A percentile compares a stretch with the other conserved stretches of the same genome.
Evolutionary conservation across 2,113 vertebrate genomes (phyloP).

Genomic region (Pygoscelis antarcticus): DNA sequence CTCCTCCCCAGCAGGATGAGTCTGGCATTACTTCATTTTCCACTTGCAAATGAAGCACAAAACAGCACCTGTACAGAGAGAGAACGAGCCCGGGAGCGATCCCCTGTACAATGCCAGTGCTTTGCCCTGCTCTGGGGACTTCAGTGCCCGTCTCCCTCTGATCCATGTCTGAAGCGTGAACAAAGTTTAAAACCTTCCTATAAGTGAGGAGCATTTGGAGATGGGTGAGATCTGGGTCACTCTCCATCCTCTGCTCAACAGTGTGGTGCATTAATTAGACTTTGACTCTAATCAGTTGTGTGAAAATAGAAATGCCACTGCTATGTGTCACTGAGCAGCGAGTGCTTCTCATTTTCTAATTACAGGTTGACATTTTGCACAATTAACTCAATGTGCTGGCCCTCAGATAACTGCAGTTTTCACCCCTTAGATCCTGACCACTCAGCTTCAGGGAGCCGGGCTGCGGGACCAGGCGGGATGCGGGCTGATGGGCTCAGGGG

Average conservation of each 20-base stretch:
- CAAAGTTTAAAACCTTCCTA: neutral
- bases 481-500: neutral
- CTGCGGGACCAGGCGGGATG: fast-evolving
- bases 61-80: neutral
- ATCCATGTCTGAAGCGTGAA: neutral
- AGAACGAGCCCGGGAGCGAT: fast-evolving
- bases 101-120: fast-evolving
- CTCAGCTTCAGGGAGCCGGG: neutral
- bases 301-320: neutral
- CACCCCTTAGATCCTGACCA: neutral
- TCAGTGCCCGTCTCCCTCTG: fast-evolving
- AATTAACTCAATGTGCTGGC: neutral
- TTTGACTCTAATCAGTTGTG: neutral
- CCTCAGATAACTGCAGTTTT: neutral
- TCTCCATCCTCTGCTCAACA: neutral
- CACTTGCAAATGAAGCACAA: fast-evolving
- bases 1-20: neutral
- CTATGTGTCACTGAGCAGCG: neutral
- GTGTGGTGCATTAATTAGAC: neutral
- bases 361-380: neutral
- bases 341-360: neutral
- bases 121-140: neutral
- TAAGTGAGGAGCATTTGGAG: fast-evolving
- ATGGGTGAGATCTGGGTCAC: neutral
- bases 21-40: neutral